phyloP scores from a whole-genome alignment of 2,888 invertebrate species.

The Heteromurus nitidus region DNA sequence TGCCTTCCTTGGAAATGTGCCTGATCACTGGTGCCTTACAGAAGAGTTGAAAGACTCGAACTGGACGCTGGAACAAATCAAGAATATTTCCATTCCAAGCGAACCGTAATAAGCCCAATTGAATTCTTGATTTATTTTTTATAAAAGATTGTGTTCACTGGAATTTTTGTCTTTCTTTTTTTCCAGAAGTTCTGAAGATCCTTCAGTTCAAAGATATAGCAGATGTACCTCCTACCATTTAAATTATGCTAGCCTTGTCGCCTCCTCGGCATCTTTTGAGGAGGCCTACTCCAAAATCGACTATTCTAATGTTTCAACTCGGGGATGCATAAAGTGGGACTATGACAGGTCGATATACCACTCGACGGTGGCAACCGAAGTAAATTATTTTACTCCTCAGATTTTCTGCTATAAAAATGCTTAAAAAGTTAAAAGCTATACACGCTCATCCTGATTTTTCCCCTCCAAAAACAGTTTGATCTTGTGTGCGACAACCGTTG shows the following conservation, averaged over 20 bases:
- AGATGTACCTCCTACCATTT: constrained; percentile 69
- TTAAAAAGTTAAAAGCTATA: not conserved
- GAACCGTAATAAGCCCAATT: constrained; percentile 19
- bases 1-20: constrained; percentile 70
- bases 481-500: constrained; percentile 70
- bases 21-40: constrained; percentile 71
- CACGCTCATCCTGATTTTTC: not conserved
- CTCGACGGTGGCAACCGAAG: constrained; percentile 70
- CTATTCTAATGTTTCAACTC: constrained; percentile 41
- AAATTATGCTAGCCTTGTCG: constrained; percentile 59
- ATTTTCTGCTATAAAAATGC: too few species aligned
- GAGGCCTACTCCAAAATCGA: constrained; percentile 64
- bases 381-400: too few species aligned
- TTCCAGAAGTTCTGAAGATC: not conserved
- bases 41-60: constrained; percentile 49
- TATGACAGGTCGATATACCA: constrained; percentile 68
- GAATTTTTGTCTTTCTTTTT: not conserved
- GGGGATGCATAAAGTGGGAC: constrained; percentile 64
- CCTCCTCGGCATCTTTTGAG: constrained; percentile 57
- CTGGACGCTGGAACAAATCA: constrained; percentile 71
- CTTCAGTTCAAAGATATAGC: constrained; percentile 21
- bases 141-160: too few species aligned
- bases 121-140: too few species aligned
- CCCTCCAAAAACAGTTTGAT: constrained; percentile 65
- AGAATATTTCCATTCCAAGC: constrained; percentile 70